Evolutionary conservation across 2,888 invertebrate genomes (phyloP).

Genomic region (Scaptomyza flava): DNA sequence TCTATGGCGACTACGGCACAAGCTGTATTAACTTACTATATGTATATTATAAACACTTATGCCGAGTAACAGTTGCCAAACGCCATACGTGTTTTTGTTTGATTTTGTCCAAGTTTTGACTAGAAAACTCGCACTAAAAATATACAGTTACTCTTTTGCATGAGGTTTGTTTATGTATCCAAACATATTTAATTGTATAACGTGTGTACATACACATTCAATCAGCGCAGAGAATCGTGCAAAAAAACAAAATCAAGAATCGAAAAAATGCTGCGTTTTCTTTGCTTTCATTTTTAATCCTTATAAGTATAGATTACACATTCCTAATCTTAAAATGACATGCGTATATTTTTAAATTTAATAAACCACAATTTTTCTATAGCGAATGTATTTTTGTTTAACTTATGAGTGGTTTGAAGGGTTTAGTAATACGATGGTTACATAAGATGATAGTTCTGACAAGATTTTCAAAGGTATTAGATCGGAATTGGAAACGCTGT

Average conservation of each 20-base stretch:
- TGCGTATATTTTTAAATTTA: constrained; percentile 33
- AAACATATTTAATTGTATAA: constrained; percentile 17
- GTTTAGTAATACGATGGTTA: neutral
- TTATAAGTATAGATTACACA: constrained; percentile 29
- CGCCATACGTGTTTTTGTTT: constrained; percentile 49
- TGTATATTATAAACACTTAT: constrained; percentile 31
- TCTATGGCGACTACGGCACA: constrained; percentile 34
- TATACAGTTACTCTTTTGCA: constrained; percentile 52
- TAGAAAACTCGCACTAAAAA: constrained; percentile 39
- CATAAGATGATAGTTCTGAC: neutral
- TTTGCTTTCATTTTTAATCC: constrained; percentile 35
- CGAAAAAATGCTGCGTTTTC: constrained; percentile 34
- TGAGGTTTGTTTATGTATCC: constrained; percentile 57
- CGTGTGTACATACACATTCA: constrained; percentile 14
- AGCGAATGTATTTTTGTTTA: constrained; percentile 3
- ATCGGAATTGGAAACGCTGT: no score
- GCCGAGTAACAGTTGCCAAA: constrained; percentile 50
- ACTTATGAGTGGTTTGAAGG: neutral
- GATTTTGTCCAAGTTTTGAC: constrained; percentile 49
- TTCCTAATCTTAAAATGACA: constrained; percentile 29
- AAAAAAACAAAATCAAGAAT: constrained; percentile 19
- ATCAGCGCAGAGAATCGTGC: constrained; percentile 34
- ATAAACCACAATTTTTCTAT: constrained; percentile 26
- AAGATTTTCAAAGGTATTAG: neutral
- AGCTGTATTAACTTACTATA: constrained; percentile 21